These are phyloP conservation scores for Gouania willdenowi DNA, from an alignment of 2,797 vertebrate genomes.

Conservation along the genomic window DNA sequence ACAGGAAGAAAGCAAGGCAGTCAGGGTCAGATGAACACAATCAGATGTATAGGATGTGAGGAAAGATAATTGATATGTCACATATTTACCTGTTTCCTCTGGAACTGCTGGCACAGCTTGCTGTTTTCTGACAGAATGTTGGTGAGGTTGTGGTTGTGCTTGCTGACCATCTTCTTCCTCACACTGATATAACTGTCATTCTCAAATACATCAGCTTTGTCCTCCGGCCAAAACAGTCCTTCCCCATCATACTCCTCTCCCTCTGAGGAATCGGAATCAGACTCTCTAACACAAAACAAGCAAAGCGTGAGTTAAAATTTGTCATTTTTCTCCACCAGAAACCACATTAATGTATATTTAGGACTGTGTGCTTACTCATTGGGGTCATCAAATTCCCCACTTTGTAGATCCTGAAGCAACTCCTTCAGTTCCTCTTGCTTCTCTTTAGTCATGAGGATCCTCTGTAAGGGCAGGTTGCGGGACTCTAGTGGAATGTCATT, in stretches of 20 bases:
- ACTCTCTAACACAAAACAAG: slow-evolving; percentile 54
- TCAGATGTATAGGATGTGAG: too few relatives aligned
- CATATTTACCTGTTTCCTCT: slow-evolving; percentile 77
- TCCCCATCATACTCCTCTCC: slow-evolving; percentile 79
- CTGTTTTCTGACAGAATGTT: slow-evolving; percentile 79
- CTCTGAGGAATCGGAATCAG: slow-evolving; percentile 69
- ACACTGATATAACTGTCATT: slow-evolving; percentile 89
- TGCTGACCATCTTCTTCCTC: slow-evolving; percentile 83
- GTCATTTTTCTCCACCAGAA: neutral
- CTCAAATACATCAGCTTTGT: slow-evolving; percentile 75
- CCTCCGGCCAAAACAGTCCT: slow-evolving; percentile 82
- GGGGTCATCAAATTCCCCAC: slow-evolving; percentile 73
- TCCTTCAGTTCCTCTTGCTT: slow-evolving; percentile 93
- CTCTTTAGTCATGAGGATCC: slow-evolving; percentile 91
- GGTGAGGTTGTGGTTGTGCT: slow-evolving; percentile 71
- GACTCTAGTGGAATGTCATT: slow-evolving; percentile 35
- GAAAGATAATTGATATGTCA: neutral
- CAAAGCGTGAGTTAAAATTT: too few relatives aligned
- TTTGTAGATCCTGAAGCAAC: slow-evolving; percentile 88
- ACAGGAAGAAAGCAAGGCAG: too few relatives aligned
- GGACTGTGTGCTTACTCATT: slow-evolving; percentile 48
- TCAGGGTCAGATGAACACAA: rapidly evolving
- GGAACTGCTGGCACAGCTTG: slow-evolving; percentile 85
- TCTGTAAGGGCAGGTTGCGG: slow-evolving; percentile 82
- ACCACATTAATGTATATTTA: neutral